Evolutionary conservation across 2,888 invertebrate genomes (phyloP).

Genomic region (Ecdyonurus torrentis): DNA sequence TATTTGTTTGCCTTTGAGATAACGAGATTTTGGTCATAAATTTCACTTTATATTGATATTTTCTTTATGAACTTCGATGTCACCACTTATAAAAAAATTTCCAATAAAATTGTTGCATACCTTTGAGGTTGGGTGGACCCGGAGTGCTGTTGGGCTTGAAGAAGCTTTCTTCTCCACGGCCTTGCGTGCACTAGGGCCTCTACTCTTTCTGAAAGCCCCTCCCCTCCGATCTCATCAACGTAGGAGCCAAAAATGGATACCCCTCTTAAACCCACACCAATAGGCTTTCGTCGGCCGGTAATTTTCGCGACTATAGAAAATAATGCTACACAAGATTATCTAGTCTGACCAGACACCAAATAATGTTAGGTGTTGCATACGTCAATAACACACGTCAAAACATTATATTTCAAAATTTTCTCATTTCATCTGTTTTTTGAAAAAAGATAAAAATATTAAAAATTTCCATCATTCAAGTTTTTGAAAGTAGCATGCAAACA

Average conservation of each 20-base stretch:
- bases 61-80: neutral
- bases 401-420: no score
- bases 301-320: neutral
- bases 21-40: no score
- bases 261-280: neutral
- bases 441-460: no score
- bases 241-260: conserved; percentile 4
- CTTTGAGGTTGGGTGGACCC: neutral
- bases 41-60: neutral
- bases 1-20: no score
- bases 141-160: neutral
- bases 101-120: neutral
- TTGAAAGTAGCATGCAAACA: no score
- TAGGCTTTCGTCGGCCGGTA: neutral
- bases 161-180: conserved; percentile 1
- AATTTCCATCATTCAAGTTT: no score
- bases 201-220: neutral
- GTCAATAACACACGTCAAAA: no score
- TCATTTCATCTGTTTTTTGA: no score
- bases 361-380: no score
- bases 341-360: neutral
- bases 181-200: neutral
- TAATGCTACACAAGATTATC: no score
- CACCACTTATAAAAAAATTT: neutral
- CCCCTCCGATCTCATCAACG: neutral